These are phyloP conservation scores for Nephrotoma guestfalica DNA, from an alignment of 2,888 invertebrate species.

Conservation along the genomic window DNA sequence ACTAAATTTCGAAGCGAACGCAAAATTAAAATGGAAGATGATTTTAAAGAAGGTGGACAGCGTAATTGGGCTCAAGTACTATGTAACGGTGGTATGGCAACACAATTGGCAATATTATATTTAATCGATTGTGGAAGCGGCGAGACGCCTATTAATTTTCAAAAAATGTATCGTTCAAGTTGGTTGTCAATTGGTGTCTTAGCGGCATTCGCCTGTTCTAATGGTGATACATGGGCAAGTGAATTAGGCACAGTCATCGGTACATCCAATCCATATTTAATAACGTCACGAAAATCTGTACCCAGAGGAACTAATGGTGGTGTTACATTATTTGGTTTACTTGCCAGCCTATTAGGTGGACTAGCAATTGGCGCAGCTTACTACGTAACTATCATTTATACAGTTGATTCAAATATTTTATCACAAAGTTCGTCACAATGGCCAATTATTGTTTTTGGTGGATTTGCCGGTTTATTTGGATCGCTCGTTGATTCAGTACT, in stretches of 20 bases:
- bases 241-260: conserved; percentile 69
- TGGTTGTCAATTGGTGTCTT: conserved; percentile 70
- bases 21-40: conserved; percentile 55
- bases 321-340: conserved; percentile 48
- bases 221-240: conserved; percentile 85
- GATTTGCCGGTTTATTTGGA: conserved; percentile 60
- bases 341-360: conserved; percentile 35
- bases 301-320: conserved; percentile 84
- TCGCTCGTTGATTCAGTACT: conserved; percentile 70
- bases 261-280: conserved; percentile 50
- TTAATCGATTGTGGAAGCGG: conserved; percentile 64
- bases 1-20: conserved; percentile 56
- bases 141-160: conserved; percentile 66
- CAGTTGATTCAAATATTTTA: conserved; percentile 42
- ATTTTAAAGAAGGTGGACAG: conserved; percentile 74
- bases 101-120: conserved; percentile 61
- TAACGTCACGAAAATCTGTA: conserved; percentile 58
- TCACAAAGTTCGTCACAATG: conserved; percentile 55
- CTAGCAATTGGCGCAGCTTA: conserved; percentile 55
- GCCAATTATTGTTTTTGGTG: conserved; percentile 60
- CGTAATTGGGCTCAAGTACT: conserved; percentile 82
- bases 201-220: conserved; percentile 63
- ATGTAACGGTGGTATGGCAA: conserved; percentile 78
- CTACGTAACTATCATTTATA: conserved; percentile 49
- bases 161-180: conserved; percentile 56